Evolutionary conservation across 2,797 vertebrate genomes (phyloP), one percentile per base, ranked within the genome.

Genomic region (Hozukius guyotensis): DNA sequence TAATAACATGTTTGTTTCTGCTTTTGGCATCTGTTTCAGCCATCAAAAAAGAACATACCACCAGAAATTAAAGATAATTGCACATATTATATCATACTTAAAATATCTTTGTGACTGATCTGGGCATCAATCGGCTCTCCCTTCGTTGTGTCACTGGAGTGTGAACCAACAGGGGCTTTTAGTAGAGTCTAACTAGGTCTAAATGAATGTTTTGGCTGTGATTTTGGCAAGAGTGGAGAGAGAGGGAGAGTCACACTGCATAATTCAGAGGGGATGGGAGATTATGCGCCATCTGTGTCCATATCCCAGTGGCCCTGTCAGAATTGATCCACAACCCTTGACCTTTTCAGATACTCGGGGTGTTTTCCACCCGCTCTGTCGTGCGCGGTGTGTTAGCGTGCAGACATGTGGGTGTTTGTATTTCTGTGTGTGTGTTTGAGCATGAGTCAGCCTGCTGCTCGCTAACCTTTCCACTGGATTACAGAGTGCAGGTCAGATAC

Each of bases 231-330:
- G 63, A 74, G 78, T 53, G 64, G 42, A 22, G 49, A 53, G 60
- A 38, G 70, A n/a, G 55, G 12, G 72, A 32, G 27, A 60, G 81
- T 78, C 82, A 75, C 32, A 7, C 87, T 90, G 87, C 88, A 92
- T 94, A 89, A 94, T 90, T 93, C 93, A 94, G 93, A 82, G 73
- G 87, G 90, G 88, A 91, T 60, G 71, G 77, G 76, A 85, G 90
- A 94, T 94, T 90, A 94, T 90, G 79, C 73, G 1, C 90, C 93
- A 94, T 95, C 93, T 94, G 94, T 91, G 89, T 83, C 84, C 88
- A 78, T 82, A 83, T 94, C 92, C 93, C 89, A 16, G 81, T 73
- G 89, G 90, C 36, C 91, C 91, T 89, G 91, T 94, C 91, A 92
- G 74, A 87, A 93, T 85, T 93, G 92, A 95, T 93, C 90, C 91